Evolutionary conservation across 2,888 invertebrate genomes (phyloP).

Genomic region (Drosophila neutralis): DNA sequence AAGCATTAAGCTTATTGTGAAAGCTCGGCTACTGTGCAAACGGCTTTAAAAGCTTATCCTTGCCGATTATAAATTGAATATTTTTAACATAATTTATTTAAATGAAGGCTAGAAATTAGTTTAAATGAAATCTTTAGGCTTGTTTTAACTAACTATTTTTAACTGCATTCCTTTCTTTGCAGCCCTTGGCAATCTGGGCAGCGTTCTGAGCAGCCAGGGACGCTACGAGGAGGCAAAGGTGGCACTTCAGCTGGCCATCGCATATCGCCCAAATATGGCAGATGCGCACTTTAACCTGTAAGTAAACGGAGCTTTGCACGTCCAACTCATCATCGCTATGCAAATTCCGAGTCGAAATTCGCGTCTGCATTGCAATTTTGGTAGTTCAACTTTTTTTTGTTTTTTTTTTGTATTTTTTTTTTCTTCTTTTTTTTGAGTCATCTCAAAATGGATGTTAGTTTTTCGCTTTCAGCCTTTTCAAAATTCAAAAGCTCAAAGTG

Average conservation of each 20-base stretch:
- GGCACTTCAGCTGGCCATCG: slow-evolving; percentile 95
- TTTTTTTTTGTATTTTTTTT: background rate
- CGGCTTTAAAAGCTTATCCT: background rate
- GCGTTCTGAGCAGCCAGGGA: slow-evolving; percentile 95
- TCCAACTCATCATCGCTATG: slow-evolving; percentile 48
- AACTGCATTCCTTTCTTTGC: slow-evolving; percentile 68
- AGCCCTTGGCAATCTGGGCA: slow-evolving; percentile 99
- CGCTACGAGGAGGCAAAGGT: slow-evolving; percentile 94
- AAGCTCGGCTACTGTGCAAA: background rate
- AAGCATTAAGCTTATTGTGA: background rate
- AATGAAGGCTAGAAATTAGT: background rate
- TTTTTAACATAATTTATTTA: background rate
- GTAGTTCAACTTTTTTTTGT: slow-evolving; percentile 1
- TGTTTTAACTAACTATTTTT: background rate
- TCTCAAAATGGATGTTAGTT: slow-evolving; percentile 61
- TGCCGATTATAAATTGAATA: background rate
- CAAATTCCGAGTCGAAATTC: slow-evolving; percentile 51
- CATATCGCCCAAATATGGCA: slow-evolving; percentile 95
- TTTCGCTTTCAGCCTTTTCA: slow-evolving; percentile 66
- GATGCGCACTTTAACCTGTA: slow-evolving; percentile 99
- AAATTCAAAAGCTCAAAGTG: slow-evolving; percentile 80
- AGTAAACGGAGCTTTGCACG: slow-evolving; percentile 86
- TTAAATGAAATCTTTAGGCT: background rate
- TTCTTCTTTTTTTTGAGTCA: background rate
- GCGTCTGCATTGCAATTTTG: slow-evolving; percentile 44